Evolutionary conservation across 2,113 vertebrate genomes (phyloP).

Genomic region (Stegostoma tigrinum): DNA sequence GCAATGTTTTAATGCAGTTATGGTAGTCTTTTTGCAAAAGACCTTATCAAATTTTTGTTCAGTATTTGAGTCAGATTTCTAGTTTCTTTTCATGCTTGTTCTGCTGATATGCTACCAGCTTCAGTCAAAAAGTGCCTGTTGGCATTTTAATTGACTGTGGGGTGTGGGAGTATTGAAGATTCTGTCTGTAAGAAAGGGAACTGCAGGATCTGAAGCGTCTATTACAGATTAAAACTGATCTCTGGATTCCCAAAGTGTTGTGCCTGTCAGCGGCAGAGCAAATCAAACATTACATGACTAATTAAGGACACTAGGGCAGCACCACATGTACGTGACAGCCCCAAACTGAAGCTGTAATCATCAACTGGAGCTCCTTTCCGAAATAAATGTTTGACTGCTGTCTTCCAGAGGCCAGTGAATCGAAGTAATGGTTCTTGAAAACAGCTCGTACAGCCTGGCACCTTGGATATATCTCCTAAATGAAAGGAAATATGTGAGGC

Average conservation of each 20-base stretch:
- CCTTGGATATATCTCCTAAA: not conserved
- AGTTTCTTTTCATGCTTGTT: not conserved
- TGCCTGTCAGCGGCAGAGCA: not conserved
- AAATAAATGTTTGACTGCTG: not conserved
- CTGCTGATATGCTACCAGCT: not conserved
- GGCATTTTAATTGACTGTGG: not conserved
- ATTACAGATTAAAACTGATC: not conserved
- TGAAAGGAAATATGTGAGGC: not conserved
- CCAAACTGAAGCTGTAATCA: not conserved
- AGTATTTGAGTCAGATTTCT: not conserved
- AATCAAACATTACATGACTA: not conserved
- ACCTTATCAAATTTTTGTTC: too few relatives aligned
- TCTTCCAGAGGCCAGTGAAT: not conserved
- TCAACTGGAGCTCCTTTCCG: not conserved
- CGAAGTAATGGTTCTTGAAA: not conserved
- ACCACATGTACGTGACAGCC: not conserved
- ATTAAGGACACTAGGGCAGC: not conserved
- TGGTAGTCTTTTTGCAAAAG: not conserved
- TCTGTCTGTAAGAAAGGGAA: not conserved
- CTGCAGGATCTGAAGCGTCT: not conserved
- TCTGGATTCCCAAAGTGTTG: not conserved
- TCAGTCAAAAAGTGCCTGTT: not conserved
- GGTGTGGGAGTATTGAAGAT: not conserved
- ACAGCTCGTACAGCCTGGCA: not conserved
- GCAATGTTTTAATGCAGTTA: not conserved